Percentiles rank a stretch among this genome's conserved stretches.
Evolutionary conservation across 2,888 invertebrate genomes (phyloP).

Genomic region (Eueremaeus valkanovi): DNA sequence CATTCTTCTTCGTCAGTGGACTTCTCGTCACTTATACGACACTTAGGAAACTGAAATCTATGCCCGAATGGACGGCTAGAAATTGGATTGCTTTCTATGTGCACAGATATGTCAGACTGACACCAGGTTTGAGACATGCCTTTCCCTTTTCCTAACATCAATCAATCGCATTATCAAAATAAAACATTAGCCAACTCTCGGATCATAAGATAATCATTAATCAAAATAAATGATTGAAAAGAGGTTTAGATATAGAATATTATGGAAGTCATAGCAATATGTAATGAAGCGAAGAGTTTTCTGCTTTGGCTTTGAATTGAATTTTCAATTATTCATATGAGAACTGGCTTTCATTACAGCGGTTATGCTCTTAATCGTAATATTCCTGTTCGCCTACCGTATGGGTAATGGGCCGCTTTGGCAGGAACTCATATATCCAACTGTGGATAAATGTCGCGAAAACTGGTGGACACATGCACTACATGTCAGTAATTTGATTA

Average conservation of each 20-base stretch:
- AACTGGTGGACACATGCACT: constrained; percentile 41
- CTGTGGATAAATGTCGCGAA: constrained; percentile 21
- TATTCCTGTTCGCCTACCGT: constrained; percentile 18
- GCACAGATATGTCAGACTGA: constrained; percentile 33
- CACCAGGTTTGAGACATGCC: constrained; percentile 17
- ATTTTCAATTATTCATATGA: too few species aligned
- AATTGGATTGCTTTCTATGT: constrained; percentile 36
- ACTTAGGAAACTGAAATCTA: constrained; percentile 4
- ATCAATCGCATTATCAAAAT: too few species aligned
- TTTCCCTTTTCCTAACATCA: neutral
- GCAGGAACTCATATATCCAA: constrained; percentile 35
- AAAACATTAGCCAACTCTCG: too few species aligned
- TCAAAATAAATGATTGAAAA: too few species aligned
- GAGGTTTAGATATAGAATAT: too few species aligned
- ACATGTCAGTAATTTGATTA: constrained; percentile 37
- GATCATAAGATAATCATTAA: too few species aligned
- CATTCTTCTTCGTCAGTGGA: constrained; percentile 46
- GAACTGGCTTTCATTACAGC: constrained; percentile 9
- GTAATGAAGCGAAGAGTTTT: too few species aligned
- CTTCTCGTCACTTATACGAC: constrained; percentile 20
- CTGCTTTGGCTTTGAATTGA: too few species aligned
- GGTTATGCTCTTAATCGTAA: constrained; percentile 37
- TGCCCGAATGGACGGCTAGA: neutral
- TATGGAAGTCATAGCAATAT: too few species aligned
- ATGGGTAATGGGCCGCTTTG: constrained; percentile 37